Percentiles rank a stretch among this genome's conserved stretches.
These are phyloP conservation scores for Metellina segmentata DNA, from an alignment of 2,888 invertebrate genomes.

Conservation along the genomic window DNA sequence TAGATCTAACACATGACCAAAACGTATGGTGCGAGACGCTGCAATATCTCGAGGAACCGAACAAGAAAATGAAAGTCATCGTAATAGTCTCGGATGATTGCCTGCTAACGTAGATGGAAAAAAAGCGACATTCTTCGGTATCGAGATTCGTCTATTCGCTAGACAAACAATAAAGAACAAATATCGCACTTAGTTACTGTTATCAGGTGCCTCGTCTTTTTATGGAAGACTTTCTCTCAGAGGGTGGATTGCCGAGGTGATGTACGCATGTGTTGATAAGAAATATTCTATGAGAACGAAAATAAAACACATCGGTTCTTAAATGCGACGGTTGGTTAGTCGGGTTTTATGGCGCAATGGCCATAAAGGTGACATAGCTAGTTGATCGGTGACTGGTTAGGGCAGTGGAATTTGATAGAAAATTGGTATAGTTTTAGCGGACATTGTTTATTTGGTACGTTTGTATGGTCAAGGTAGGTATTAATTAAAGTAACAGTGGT, in stretches of 20 bases:
- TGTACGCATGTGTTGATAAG: background rate
- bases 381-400: too few species aligned
- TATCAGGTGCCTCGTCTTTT: background rate
- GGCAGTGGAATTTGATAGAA: too few species aligned
- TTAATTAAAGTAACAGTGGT: too few species aligned
- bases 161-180: background rate
- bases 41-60: background rate
- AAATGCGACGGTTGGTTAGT: too few species aligned
- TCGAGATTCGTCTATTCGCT: background rate
- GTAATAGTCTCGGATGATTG: background rate
- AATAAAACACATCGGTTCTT: background rate
- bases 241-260: background rate
- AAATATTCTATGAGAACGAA: background rate
- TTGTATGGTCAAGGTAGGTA: too few species aligned
- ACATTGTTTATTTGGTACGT: too few species aligned
- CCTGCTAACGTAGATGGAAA: background rate
- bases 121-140: background rate
- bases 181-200: background rate
- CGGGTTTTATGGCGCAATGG: too few species aligned
- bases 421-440: too few species aligned
- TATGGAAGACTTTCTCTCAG: background rate
- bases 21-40: too few species aligned
- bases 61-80: background rate
- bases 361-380: too few species aligned
- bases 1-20: too few species aligned